Conservation (phyloP, 2,888 invertebrate species). For the Latheticus oryzae region DNA sequence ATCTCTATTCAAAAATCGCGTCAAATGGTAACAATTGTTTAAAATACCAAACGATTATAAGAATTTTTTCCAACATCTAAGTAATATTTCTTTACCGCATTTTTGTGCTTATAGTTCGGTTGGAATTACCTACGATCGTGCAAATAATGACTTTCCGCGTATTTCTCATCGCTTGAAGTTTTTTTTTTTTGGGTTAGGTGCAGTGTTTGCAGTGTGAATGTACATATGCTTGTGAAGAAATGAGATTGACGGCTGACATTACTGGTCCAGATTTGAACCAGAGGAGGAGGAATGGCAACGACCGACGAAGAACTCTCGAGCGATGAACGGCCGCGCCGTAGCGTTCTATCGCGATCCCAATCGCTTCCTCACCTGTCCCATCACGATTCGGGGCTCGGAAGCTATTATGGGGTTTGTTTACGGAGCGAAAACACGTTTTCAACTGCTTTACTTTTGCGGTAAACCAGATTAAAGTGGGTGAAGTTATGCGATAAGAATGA, state of each 20-base stretch:
- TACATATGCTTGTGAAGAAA: conserved; percentile 52
- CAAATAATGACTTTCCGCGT: conserved; percentile 36
- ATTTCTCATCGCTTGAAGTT: conserved; percentile 9
- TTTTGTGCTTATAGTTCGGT: conserved; percentile 4
- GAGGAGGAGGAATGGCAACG: conserved; percentile 56
- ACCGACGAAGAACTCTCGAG: conserved; percentile 63
- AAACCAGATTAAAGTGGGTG: too few species aligned
- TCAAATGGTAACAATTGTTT: too few species aligned
- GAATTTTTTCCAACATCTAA: conserved; percentile 8
- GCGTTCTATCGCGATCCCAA: conserved; percentile 72
- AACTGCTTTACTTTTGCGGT: background rate
- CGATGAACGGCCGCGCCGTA: conserved; percentile 58
- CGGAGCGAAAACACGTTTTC: background rate
- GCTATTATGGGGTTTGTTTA: conserved; percentile 63
- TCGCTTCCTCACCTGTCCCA: conserved; percentile 75
- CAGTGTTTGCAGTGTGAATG: conserved; percentile 36
- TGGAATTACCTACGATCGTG: conserved; percentile 26
- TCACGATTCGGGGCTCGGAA: conserved; percentile 68
- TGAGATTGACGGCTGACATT: conserved; percentile 49
- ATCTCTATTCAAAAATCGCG: too few species aligned
- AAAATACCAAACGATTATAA: too few species aligned
- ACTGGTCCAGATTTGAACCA: conserved; percentile 47
- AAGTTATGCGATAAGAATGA: too few species aligned
- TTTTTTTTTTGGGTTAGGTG: conserved; percentile 31
- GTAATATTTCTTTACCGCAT: conserved; percentile 8